Percentiles rank a stretch among this genome's conserved stretches.
Evolutionary conservation across 2,113 vertebrate species (phyloP).

Genomic region (Diadophis punctatus): DNA sequence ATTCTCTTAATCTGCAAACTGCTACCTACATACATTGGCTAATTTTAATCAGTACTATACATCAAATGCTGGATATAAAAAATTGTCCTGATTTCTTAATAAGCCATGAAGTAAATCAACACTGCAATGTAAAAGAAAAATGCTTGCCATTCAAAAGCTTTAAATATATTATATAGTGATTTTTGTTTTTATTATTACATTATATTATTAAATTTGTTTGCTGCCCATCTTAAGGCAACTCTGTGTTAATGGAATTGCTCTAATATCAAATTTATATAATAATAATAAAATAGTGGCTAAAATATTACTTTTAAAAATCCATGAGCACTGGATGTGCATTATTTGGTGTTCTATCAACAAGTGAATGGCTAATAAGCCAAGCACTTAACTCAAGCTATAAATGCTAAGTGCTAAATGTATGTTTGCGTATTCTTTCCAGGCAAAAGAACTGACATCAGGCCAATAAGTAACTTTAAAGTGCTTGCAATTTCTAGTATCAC

Average conservation of each 20-base stretch:
- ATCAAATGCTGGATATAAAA: not conserved
- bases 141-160: not conserved
- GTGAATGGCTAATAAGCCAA: not conserved
- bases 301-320: not conserved
- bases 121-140: not conserved
- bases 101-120: constrained; percentile 4
- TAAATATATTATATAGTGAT: not conserved
- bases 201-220: not conserved
- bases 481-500: not conserved
- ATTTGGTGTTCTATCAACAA: not conserved
- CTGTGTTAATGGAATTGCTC: not conserved
- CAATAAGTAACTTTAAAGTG: not conserved
- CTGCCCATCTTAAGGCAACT: not conserved
- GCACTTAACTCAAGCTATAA: not conserved
- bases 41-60: not conserved
- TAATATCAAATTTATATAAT: not conserved
- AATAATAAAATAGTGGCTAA: not conserved
- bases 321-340: not conserved
- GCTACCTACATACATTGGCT: not conserved
- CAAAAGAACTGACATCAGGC: not conserved
- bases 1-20: not conserved
- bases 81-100: not conserved
- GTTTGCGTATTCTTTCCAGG: not conserved
- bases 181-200: not conserved
- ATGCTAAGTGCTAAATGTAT: not conserved